Evolutionary conservation across 2,113 vertebrate genomes (phyloP), one percentile per base, ranked within the genome.

Genomic region (Clarias macrocephalus): DNA sequence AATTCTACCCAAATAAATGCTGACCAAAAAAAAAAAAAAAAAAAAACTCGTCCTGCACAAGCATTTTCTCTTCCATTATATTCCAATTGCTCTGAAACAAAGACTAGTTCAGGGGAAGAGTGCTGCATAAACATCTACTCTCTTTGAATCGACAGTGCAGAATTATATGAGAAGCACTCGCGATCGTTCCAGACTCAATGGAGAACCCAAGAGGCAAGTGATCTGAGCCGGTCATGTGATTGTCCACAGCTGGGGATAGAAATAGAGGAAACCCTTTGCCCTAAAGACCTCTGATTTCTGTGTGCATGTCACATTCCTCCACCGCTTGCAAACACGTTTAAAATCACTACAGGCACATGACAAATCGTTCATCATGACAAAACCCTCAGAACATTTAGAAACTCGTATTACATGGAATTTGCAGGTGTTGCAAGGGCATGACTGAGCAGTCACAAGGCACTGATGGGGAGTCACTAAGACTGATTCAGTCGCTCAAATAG

Each of bases 151-250:
- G 23, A 66, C 57, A 88, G 90, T 86, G 88, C 80, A 86, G 90
- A 92, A 93, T 87, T 37, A 84, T 30, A 84, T 81, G 83, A 85
- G 86, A 88, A 88, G 84, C 87, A 76, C 60, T 89, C 89, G 84
- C 90, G 86, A 91, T 88, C 90, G 90, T 92, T 92, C 88, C 85
- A 75, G 5, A 25, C 21, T 80, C 87, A 86, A 88, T 89, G 88
- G 80, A 90, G 87, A 88, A 56, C 65, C 91, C 89, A 92, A 92
- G 87, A 90, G 86, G 89, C 87, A 86, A 85, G 88, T 91, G 89
- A 92, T 80, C 62, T 21, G 33, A 30, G 21, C 82, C 57, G 42
- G 48, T 33, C 28, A 23, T 91, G 23, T 62, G 86, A 92, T 90
- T 89, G 89, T 82, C 75, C 62, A 54, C 70, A 72, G 82, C 33